Base-by-base conservation (phyloP, 2,113 vertebrate genomes). In the Cyprinus carpio region DNA sequence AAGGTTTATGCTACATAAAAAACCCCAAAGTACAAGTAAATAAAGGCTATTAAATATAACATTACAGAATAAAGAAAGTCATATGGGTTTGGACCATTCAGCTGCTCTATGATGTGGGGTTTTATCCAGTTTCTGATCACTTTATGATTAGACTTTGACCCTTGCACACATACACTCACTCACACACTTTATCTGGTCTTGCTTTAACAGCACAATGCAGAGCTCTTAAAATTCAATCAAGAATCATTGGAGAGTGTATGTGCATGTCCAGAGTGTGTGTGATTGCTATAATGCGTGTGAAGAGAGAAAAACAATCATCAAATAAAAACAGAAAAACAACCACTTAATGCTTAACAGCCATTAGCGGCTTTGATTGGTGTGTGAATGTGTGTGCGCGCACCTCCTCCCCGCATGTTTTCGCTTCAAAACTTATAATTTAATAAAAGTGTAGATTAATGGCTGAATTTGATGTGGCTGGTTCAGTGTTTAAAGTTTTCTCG, bases 401-500 rank as follows among this genome's bases (percentile, higher is more conserved):
- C 86, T 87, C 6, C 20, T 74, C 87, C 89, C 43, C 81, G 82
- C 87, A 86, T 72, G 77, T 91, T 89, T 46, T 71, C 85, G 83
- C 51, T 5, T 81, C 3, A n/a, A 91, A 93, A 92, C 75, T 92
- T 92, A 91, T 87, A 25, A 54, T 87, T 80, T 75, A 90, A 89
- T 88, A 92, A 87, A 88, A 86, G 1, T 51, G 71, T 75, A 89
- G 92, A 94, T 95, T 94, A 95, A 93, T 93, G 91, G 90, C 85
- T 83, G 89, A 93, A 94, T 93, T 93, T 93, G 92, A 93, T 94
- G 91, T 94, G 81, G 4, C 75, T 84, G 71, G 90, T 82, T 79
- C 87, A 91, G 90, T 89, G 93, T 93, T 92, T 89, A 90, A 92
- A 95, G 92, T 94, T 91, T 88, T 27, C 74, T 64, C 88, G 94